Evolutionary conservation across 2,888 invertebrate species (phyloP).

Genomic region (Coelopa pilipes): DNA sequence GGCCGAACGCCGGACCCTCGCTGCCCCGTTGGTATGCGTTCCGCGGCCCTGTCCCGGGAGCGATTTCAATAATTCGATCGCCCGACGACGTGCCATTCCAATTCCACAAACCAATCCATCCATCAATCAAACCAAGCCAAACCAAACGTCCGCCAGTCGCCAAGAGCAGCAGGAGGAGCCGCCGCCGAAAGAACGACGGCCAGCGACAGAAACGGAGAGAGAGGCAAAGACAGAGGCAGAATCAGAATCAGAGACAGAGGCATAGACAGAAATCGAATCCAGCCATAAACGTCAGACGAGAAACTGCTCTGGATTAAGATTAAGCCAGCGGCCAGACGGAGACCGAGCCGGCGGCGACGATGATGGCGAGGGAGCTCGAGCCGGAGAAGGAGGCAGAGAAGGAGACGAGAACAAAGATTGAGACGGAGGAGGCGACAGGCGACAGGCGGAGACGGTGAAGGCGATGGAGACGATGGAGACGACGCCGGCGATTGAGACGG

Average conservation of each 20-base stretch:
- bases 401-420: too few relatives aligned
- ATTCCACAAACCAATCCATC: conserved; percentile 32
- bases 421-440: too few relatives aligned
- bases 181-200: too few relatives aligned
- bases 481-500: background rate
- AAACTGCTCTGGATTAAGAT: conserved; percentile 49
- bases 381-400: too few relatives aligned
- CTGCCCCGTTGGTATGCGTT: background rate
- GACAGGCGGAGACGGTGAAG: conserved; percentile 3
- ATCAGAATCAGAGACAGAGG: too few relatives aligned
- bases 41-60: background rate
- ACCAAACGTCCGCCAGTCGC: conserved; percentile 16
- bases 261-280: conserved; percentile 57
- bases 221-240: conserved; percentile 3
- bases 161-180: conserved; percentile 33
- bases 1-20: too few relatives aligned
- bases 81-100: conserved; percentile 27
- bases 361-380: background rate
- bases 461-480: conserved; percentile 14
- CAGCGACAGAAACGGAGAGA: conserved; percentile 5
- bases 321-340: conserved; percentile 30
- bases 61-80: conserved; percentile 30
- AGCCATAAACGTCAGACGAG: conserved; percentile 56
- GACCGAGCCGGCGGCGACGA: conserved; percentile 16
- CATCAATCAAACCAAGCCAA: conserved; percentile 33